phyloP scores from a whole-genome alignment of 92 coral and sea anemone species.

The Siderastrea siderea region DNA sequence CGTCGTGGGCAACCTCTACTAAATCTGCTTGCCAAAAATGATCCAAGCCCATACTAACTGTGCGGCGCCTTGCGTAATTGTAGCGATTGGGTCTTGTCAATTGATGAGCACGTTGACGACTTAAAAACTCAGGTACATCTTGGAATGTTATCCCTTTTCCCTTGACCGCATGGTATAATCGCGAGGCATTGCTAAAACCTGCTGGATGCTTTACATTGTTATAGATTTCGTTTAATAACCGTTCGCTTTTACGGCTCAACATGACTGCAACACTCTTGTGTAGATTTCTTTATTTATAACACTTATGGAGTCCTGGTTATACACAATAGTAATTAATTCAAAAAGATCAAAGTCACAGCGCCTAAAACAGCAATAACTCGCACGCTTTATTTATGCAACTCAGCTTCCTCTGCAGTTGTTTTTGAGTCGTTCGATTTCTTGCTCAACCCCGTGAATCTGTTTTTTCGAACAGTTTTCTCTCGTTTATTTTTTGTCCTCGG shows the following conservation, averaged over 20 bases:
- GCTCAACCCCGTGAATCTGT: too few relatives aligned
- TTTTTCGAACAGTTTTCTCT: too few relatives aligned
- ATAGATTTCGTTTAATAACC: not conserved
- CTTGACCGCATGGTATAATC: not conserved
- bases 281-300: not conserved
- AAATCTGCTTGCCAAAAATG: too few relatives aligned
- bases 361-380: too few relatives aligned
- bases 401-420: too few relatives aligned
- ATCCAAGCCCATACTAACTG: not conserved
- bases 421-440: too few relatives aligned
- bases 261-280: not conserved
- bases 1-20: too few relatives aligned
- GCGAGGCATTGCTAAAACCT: slow-evolving; percentile 4
- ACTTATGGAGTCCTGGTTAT: not conserved
- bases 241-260: not conserved
- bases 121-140: not conserved
- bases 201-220: not conserved
- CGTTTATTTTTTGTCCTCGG: too few relatives aligned
- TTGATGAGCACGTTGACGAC: not conserved
- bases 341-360: too few relatives aligned
- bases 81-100: not conserved
- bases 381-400: too few relatives aligned
- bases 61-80: slow-evolving; percentile 5
- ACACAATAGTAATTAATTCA: too few relatives aligned
- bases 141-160: too few relatives aligned